Base-by-base conservation (phyloP, 2,888 invertebrate genomes). In the Conchocele bisecta region DNA sequence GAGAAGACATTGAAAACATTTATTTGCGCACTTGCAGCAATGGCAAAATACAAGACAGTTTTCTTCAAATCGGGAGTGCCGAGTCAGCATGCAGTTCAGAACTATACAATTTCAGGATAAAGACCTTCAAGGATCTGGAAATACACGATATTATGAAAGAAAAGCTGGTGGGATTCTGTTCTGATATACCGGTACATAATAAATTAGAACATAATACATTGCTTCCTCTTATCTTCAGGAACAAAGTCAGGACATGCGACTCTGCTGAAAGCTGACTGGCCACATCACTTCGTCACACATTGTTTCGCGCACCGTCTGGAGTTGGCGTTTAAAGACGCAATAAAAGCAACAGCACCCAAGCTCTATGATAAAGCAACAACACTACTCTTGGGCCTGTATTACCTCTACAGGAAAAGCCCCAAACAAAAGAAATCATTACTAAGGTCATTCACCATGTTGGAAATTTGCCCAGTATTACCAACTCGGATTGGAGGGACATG, bases 291-390 rank as follows among this genome's bases (percentile, higher is more conserved):
- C 9, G 33, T 29, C 2, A 39, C 46, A 5, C 67, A 67, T 26
- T 67, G 63, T 33, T 28, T 67, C 24, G 66, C 61, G 17, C 71
- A 72, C 44, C 24, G 61, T 3, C 53, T 72, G 3, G 67, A 72
- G 17, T 54, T 67, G 9, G 44, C 72, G 4, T 72, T 67, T 41
- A 72, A 67, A 24, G 72, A 72, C 48, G 54, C 67, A 5, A 46
- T 72, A 13, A 71, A 72, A 37, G 39, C 28, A 33, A n/a, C 9
- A 35, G 29, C 31, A 9, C 20, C 48, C 20, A 17, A 13, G 17
- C 11, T 60, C 2, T 72, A 66, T 60, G 71, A 66, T 3, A 71
- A 56, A 48, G 17, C 42, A 31, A 56, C 56, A 24, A 71, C 66
- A 15, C 58, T 70, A 6, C 29, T 66, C 22, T 39, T 71, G 15